Percentiles rank a stretch among this genome's conserved stretches.
phyloP scores from a whole-genome alignment of 2,888 invertebrate species.

The Tenthredo mesomela region DNA sequence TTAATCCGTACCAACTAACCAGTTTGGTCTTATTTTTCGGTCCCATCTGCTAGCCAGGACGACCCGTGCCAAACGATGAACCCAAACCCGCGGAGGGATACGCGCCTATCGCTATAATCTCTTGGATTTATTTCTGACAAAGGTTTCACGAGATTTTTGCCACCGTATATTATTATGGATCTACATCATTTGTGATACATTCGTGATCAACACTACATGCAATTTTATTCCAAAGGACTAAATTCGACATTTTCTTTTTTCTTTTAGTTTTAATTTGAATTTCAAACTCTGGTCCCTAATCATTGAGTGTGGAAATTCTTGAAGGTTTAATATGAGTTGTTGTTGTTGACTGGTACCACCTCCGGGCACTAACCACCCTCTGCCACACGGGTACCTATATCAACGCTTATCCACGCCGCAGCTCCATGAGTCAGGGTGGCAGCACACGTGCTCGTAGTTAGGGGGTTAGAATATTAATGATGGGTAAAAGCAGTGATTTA shows the following conservation, averaged over 20 bases:
- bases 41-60: conserved; percentile 10
- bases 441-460: conserved; percentile 45
- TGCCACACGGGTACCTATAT: not conserved
- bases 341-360: conserved; percentile 30
- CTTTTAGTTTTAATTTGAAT: not conserved
- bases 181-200: not conserved
- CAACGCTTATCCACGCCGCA: conserved; percentile 17
- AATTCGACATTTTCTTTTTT: not conserved
- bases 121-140: conserved; percentile 14
- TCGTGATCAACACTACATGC: too few species aligned
- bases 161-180: not conserved
- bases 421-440: conserved; percentile 44
- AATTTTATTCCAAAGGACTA: not conserved
- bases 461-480: conserved; percentile 40
- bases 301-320: not conserved
- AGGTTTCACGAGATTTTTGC: not conserved
- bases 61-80: conserved; percentile 43
- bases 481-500: conserved; percentile 42
- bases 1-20: conserved; percentile 47
- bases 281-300: not conserved
- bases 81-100: not conserved
- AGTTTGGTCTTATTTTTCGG: conserved; percentile 38
- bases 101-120: conserved; percentile 31
- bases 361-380: not conserved
- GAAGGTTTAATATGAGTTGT: conserved; percentile 4